A percentile compares a stretch with the other conserved stretches of the same genome.
Evolutionary conservation across 30 jellyfish, hydroid and myxozoan species (phyloP).

Genomic region (Morbakka virulenta): DNA sequence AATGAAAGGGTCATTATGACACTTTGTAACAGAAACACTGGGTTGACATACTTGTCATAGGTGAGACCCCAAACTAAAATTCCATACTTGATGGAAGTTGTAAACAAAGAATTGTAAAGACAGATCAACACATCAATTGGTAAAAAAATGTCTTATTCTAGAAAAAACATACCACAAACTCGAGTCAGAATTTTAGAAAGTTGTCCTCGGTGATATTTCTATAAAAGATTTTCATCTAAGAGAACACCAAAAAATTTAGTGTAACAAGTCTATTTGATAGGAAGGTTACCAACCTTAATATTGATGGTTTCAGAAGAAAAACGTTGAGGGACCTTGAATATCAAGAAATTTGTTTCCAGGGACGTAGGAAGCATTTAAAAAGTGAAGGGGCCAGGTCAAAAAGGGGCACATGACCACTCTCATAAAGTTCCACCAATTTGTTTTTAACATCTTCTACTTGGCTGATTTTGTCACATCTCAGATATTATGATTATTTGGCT

Average conservation of each 20-base stretch:
- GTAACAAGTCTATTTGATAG: neutral
- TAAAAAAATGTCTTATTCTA: neutral
- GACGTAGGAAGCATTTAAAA: no score
- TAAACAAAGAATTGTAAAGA: neutral
- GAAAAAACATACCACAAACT: neutral
- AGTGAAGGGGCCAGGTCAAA: no score
- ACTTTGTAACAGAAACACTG: conserved; percentile 1
- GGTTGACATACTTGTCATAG: neutral
- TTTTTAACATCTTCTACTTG: no score
- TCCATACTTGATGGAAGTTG: conserved; percentile 23
- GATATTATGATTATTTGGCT: no score
- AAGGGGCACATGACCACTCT: no score
- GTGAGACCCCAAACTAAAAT: conserved; percentile 20
- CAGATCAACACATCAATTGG: neutral
- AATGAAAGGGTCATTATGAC: conserved; percentile 5
- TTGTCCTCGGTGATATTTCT: neutral
- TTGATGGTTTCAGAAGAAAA: neutral
- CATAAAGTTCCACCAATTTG: neutral
- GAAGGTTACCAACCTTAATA: neutral
- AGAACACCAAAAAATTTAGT: neutral
- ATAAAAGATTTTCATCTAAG: neutral
- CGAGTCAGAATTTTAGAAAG: neutral
- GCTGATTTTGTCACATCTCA: no score
- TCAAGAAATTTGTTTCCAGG: no score
- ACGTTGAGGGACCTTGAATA: neutral